Conservation (phyloP, 2,113 vertebrate species). For the Siniperca chuatsi region DNA sequence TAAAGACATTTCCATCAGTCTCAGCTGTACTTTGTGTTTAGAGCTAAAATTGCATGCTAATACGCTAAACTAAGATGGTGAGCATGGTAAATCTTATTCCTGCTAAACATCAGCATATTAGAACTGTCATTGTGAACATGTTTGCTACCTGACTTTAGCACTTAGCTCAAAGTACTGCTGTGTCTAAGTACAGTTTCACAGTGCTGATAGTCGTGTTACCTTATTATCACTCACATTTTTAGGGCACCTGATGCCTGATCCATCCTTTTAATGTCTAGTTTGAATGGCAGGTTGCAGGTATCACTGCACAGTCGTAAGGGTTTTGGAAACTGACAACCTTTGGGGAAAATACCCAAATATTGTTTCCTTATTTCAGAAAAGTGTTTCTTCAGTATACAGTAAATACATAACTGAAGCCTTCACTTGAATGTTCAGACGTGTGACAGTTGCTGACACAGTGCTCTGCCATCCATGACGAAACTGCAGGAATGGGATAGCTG, state of each 20-base stretch:
- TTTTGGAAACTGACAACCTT: slow-evolving; percentile 20
- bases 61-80: too few species aligned
- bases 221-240: background rate
- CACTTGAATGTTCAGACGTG: slow-evolving; percentile 51
- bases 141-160: too few species aligned
- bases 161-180: too few species aligned
- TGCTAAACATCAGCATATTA: too few species aligned
- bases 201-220: background rate
- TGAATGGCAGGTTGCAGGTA: background rate
- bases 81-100: too few species aligned
- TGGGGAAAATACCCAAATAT: background rate
- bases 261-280: slow-evolving; percentile 8
- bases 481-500: slow-evolving; percentile 28
- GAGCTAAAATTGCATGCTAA: too few species aligned
- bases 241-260: background rate
- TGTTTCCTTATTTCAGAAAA: slow-evolving; percentile 15
- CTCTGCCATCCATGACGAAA: slow-evolving; percentile 66
- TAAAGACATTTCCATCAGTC: too few species aligned
- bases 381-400: slow-evolving; percentile 43
- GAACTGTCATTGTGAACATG: background rate
- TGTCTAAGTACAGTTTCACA: background rate
- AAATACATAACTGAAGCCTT: slow-evolving; percentile 59
- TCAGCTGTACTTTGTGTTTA: too few species aligned
- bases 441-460: slow-evolving; percentile 71
- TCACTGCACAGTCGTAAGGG: background rate